Conservation (phyloP, 2,888 invertebrate genomes). For the Phengaris alcon region DNA sequence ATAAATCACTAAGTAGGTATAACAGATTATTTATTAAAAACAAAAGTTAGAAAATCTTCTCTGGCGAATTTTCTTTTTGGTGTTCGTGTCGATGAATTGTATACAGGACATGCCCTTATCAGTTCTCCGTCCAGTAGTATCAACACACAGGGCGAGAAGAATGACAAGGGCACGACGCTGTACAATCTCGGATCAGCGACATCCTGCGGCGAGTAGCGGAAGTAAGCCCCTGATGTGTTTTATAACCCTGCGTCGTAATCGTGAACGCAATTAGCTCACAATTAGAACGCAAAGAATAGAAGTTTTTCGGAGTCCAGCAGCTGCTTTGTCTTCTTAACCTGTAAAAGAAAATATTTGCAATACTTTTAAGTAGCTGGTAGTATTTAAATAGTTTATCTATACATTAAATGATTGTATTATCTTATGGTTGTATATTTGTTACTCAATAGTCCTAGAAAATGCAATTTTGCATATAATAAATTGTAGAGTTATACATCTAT, state of each 20-base stretch:
- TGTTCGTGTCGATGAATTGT: conserved; percentile 39
- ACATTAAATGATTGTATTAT: no score
- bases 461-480: no score
- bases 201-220: conserved; percentile 48
- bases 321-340: background rate
- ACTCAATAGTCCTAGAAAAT: no score
- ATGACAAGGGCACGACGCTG: conserved; percentile 91
- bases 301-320: background rate
- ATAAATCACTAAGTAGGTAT: no score
- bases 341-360: conserved; percentile 1
- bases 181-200: conserved; percentile 43
- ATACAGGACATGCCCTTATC: conserved; percentile 93
- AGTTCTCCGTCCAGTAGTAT: conserved; percentile 98
- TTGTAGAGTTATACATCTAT: no score
- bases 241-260: conserved; percentile 28
- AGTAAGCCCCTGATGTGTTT: background rate
- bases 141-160: conserved; percentile 91
- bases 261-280: conserved; percentile 13
- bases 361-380: background rate
- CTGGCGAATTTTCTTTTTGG: conserved; percentile 28
- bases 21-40: background rate
- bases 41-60: background rate
- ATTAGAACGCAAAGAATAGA: conserved; percentile 19
- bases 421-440: no score
- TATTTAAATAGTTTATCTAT: no score